These are phyloP conservation scores for Platyscelio sp. DNA, from an alignment of 2,888 invertebrate species.

Conservation along the genomic window DNA sequence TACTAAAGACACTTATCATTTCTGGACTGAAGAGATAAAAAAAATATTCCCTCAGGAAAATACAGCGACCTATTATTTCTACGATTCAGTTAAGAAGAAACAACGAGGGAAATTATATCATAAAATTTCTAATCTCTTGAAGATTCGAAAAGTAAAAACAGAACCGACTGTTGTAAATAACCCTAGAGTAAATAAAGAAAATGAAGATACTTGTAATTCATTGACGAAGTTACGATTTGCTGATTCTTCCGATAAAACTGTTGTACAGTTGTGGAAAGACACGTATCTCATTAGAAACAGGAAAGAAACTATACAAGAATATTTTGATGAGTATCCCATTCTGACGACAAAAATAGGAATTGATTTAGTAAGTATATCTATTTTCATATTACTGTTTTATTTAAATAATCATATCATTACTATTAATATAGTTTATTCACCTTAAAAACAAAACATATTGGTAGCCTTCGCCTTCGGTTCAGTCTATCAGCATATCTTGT, in stretches of 20 bases:
- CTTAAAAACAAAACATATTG: too few species aligned
- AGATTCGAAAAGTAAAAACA: too few species aligned
- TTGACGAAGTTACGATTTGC: too few species aligned
- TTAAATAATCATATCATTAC: too few species aligned
- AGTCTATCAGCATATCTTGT: too few species aligned
- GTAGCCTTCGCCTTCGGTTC: too few species aligned
- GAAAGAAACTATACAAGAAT: constrained; percentile 36
- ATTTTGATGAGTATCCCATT: constrained; percentile 33
- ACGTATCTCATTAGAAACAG: constrained; percentile 9
- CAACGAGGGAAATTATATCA: constrained; percentile 11
- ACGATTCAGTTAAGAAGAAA: constrained; percentile 2
- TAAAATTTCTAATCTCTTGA: constrained; percentile 5
- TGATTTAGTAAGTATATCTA: constrained; percentile 17
- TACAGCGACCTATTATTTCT: constrained; percentile 1
- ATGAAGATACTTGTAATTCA: too few species aligned
- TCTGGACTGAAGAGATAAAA: neutral
- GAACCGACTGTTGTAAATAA: too few species aligned
- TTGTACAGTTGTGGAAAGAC: constrained; percentile 8
- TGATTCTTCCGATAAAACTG: constrained; percentile 9
- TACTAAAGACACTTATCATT: neutral
- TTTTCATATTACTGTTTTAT: too few species aligned
- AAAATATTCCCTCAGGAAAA: neutral
- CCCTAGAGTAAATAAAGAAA: too few species aligned
- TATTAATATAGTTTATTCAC: too few species aligned
- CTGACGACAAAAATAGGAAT: constrained; percentile 8